Evolutionary conservation across 2,113 vertebrate genomes (phyloP).

Genomic region (Oostethus manadensis): DNA sequence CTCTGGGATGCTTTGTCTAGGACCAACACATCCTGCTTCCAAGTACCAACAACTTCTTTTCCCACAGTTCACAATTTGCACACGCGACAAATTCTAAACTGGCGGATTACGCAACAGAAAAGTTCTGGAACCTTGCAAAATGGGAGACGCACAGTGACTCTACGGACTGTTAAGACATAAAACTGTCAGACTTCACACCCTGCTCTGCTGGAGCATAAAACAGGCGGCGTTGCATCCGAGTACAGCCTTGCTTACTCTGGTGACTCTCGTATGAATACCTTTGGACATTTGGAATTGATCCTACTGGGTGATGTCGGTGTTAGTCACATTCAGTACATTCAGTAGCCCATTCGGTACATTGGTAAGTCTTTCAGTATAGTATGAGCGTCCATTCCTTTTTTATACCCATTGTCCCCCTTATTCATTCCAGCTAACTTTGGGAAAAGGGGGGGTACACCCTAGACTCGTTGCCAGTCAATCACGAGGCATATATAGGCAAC

Average conservation of each 20-base stretch:
- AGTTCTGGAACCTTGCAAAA: slow-evolving; percentile 16
- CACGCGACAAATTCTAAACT: background rate
- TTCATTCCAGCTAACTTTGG: too few species aligned
- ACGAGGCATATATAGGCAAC: too few species aligned
- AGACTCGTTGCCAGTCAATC: too few species aligned
- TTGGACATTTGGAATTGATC: background rate
- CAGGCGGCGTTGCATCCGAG: background rate
- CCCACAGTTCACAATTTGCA: slow-evolving; percentile 36
- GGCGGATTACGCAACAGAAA: slow-evolving; percentile 3
- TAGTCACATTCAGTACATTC: background rate
- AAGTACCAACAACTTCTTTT: slow-evolving; percentile 28
- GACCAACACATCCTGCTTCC: slow-evolving; percentile 55
- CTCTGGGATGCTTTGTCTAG: slow-evolving; percentile 56
- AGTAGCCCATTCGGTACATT: background rate
- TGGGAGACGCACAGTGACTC: slow-evolving; percentile 8
- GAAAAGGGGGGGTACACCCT: too few species aligned
- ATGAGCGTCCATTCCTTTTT: background rate
- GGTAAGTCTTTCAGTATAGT: background rate
- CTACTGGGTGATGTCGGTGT: background rate
- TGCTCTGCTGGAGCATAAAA: slow-evolving; percentile 9
- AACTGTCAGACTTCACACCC: slow-evolving; percentile 24
- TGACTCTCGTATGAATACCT: background rate
- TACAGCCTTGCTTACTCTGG: background rate
- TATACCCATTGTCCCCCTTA: too few species aligned
- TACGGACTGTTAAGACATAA: slow-evolving; percentile 6